Evolutionary conservation across 92 coral and sea anemone genomes (phyloP), one percentile per base, ranked within the genome.

Genomic region (Siderastrea radians): DNA sequence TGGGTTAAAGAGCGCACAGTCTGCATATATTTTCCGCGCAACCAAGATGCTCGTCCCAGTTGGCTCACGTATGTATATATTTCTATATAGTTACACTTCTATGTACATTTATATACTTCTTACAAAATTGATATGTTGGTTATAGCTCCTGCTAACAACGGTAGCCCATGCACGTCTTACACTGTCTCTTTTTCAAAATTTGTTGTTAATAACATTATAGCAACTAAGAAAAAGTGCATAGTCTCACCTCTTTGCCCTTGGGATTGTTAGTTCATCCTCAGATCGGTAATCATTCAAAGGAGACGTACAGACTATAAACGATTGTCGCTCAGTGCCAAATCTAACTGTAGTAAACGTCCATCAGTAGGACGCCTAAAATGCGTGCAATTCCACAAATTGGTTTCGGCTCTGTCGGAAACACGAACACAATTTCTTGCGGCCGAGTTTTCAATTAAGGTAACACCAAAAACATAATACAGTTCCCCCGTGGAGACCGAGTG

Each of bases 21-120:
- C 89, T 7, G 82, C 76, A 49, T 85, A 85, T 50, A 76, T 85
- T 65, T 19, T 75, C 13, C 47, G 61, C 14, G 49, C 68, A 13
- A 43, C 81, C 38, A 67, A 75, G 52, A 64, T 65, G 15, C 83
- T 85, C 49, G 19, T 85, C 8, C 89, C 89, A 49, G 83, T 85
- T 19, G 83, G 89, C 75, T 85, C 89, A 49, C 83, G 69, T 85
- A 76, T 49, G 89, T 85, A 43, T 74, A 46, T 9, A 71, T 46
- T 43, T 71, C 47, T 69, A 69, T 26, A 69, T 69, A 69, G 74
- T 69, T 69, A 69, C 74, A 69, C 74, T 43, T 69, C 74, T 69
- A 69, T 46, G 49, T 69, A 46, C 49, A 69, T 69, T 69, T 69
- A 49, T 47, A 69, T 26, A 49, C 26, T 49, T 69, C 49, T 69